Evolutionary conservation across 2,888 invertebrate species (phyloP), one percentile per base, ranked within the genome.

Genomic region (Mantis religiosa): DNA sequence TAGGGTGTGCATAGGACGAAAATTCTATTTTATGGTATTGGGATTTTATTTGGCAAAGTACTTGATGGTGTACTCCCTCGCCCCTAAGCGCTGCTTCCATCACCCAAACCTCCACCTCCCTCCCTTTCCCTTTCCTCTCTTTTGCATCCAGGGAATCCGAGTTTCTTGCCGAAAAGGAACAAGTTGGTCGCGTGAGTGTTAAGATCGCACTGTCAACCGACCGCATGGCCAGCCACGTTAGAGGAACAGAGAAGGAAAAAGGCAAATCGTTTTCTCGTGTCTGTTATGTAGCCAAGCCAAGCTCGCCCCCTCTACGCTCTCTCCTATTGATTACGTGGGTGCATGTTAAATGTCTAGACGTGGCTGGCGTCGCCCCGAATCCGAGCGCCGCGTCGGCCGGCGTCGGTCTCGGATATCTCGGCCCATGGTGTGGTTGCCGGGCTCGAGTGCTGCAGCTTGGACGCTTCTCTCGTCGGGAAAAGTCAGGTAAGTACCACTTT

Each of bases 301-400:
- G 54, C 54, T 71, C 20, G 54, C 54, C 54, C 54, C 54, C 47
- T 27, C 81, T 81, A 47, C 82, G 30, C 84, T 71, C 54, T 71
- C 54, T 71, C 47, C 89, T 89, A 89, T 89, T 88, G 89, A 89
- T 89, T 89, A 85, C 85, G 88, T 71, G 88, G 28, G 89, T 89
- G 89, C 89, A 89, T 89, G 89, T 85, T 88, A 89, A 89, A 71
- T 71, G 54, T 71, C 54, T 71, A 71, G 54, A 71, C 54, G 54
- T 71, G 54, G 54, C 84, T 83, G 54, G 54, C 54, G 54, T 71
- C 54, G 54, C 54, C 54, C 54, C 54, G 54, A 71, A 71, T 71
- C 15, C 54, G 54, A 71, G 30, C 88, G 84, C 84, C 88, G 54
- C 84, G 83, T 28, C 83, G 83, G 83, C 83, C 28, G 83, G 83